These are phyloP conservation scores for Sebastes dallii DNA, from an alignment of 2,797 vertebrate genomes.

Conservation along the genomic window DNA sequence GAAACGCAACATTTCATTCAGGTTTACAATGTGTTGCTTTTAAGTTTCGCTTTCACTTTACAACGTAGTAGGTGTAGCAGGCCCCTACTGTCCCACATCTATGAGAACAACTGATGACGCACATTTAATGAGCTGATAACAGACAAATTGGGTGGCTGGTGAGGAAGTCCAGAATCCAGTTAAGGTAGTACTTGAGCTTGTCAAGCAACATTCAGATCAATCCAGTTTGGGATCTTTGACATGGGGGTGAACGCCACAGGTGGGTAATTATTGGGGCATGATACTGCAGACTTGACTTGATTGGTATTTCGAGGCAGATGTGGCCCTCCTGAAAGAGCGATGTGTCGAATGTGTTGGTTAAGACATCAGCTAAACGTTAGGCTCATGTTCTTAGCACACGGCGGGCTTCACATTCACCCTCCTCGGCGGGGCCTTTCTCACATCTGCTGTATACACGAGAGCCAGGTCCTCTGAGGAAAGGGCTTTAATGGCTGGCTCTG, in stretches of 20 bases:
- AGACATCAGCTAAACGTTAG: background rate
- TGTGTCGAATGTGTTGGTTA: background rate
- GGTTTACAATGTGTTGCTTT: no score
- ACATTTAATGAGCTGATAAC: no score
- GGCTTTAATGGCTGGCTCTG: background rate
- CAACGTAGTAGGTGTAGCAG: no score
- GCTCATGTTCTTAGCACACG: background rate
- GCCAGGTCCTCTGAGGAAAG: background rate
- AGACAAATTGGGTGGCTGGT: background rate
- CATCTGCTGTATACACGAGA: background rate
- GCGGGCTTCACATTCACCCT: background rate
- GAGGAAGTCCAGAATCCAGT: conserved; percentile 19
- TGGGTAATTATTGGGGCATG: background rate
- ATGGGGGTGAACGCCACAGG: background rate
- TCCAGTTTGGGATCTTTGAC: background rate
- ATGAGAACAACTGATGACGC: no score
- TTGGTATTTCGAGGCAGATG: background rate
- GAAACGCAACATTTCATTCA: no score
- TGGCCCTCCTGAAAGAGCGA: background rate
- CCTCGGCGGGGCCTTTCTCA: background rate
- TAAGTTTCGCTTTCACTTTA: no score
- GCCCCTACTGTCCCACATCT: no score
- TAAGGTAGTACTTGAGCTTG: conserved; percentile 12
- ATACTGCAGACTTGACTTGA: background rate
- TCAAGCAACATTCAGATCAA: conserved; percentile 1